Conservation (phyloP, 1,140 invertebrate species). For the Saccostrea echinata region DNA sequence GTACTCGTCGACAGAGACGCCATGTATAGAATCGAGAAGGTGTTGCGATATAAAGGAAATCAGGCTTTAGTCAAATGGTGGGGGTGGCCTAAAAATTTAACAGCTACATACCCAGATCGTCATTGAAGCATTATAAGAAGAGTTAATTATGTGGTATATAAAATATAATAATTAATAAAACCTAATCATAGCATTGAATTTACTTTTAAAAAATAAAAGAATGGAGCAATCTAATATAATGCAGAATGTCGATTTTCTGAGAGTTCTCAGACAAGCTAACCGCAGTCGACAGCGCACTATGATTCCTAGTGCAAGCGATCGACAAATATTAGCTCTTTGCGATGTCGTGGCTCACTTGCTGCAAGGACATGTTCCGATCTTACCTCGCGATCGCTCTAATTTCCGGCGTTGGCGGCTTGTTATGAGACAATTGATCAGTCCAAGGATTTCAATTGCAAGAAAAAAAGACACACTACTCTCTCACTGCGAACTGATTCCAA, state of each 20-base stretch:
- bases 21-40: conserved; percentile 48
- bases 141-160: too few relatives aligned
- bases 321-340: conserved; percentile 17
- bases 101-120: conserved; percentile 41
- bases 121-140: conserved; percentile 46
- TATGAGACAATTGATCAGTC: conserved; percentile 19
- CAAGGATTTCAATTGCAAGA: conserved; percentile 21
- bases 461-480: conserved; percentile 27
- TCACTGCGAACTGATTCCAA: conserved; percentile 20
- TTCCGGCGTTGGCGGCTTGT: conserved; percentile 7
- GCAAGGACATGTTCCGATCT: conserved; percentile 19
- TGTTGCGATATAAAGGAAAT: conserved; percentile 25
- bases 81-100: conserved; percentile 49
- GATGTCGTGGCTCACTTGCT: conserved; percentile 18
- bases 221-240: conserved; percentile 42
- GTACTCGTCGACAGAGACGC: conserved; percentile 1
- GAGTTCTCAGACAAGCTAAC: conserved; percentile 28
- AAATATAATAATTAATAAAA: too few relatives aligned
- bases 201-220: not conserved
- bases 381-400: conserved; percentile 3
- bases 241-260: conserved; percentile 11
- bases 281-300: conserved; percentile 6
- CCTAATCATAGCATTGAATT: too few relatives aligned
- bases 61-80: conserved; percentile 47
- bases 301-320: conserved; percentile 34